Evolutionary conservation across 2,888 invertebrate species (phyloP), one percentile per base, ranked within the genome.

Genomic region (Stegophylla sp.): DNA sequence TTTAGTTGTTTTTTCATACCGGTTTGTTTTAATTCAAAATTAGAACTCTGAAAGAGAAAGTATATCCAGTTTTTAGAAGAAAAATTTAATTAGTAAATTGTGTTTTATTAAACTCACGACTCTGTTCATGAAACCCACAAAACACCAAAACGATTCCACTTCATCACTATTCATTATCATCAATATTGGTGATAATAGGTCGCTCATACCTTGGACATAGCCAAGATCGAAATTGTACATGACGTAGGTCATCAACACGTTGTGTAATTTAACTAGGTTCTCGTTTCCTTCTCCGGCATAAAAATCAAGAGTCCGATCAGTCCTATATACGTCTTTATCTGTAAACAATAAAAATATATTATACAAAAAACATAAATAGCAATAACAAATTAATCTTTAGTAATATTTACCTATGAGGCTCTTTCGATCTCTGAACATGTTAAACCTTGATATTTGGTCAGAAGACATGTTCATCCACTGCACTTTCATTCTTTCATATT

Each of bases 161-260:
- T 99, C 99, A 34, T 79, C 71, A 86, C 96, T 93, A 83, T 93
- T 92, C 89, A 97, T 89, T 66, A 98, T 89, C 85, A 93, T 91
- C 77, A 98, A 88, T 85, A 99, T 91, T 0, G 98, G 98, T 9
- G 98, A 95, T 77, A 99, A 87, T 73, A 98, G 89, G 87, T 99
- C 99, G 85, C 96, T 97, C 99, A 99, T 99, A 28, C 99, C 99
- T 87, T 95, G 95, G 1, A 95, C 95, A 85, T 95, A 96, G 17
- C 96, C 98, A 84, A 99, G 88, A 88, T 99, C 98, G 86, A 98
- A 98, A 88, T 98, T 97, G 86, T 96, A 98, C 98, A 98, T 98
- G 56, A 96, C 93, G 86, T 98, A 99, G 0, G 98, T 98, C 95
- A 98, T 95, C 3, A 99, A 89, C 84, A 99, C 95, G 85, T 98